Percentiles rank a stretch among this genome's conserved stretches.
phyloP scores from a whole-genome alignment of 2,888 invertebrate genomes.

The Catocala nupta region DNA sequence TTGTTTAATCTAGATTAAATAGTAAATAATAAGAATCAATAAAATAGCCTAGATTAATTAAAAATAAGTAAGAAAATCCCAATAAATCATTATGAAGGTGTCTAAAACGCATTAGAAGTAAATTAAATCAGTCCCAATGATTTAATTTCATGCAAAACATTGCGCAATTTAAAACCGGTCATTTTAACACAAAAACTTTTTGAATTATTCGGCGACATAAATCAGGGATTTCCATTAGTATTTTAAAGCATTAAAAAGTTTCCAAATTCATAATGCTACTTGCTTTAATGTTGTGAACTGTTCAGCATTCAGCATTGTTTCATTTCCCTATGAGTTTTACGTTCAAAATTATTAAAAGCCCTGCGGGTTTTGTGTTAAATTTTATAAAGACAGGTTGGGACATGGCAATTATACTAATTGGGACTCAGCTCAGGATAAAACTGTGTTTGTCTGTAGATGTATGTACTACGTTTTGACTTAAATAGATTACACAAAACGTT shows the following conservation, averaged over 20 bases:
- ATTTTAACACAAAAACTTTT: conserved; percentile 7
- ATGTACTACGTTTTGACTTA: not conserved
- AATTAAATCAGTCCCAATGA: not conserved
- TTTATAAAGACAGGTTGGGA: conserved; percentile 26
- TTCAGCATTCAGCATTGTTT: conserved; percentile 35
- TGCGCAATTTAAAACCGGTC: not conserved
- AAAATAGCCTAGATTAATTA: too few relatives aligned
- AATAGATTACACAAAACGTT: too few relatives aligned
- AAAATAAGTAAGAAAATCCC: too few relatives aligned
- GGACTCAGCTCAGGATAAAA: not conserved
- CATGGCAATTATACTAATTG: conserved; percentile 39
- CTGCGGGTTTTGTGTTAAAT: conserved; percentile 31
- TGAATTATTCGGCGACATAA: conserved; percentile 9
- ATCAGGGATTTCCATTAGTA: conserved; percentile 15
- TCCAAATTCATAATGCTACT: conserved; percentile 12
- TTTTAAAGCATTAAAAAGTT: conserved; percentile 15
- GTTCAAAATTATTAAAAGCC: conserved; percentile 24
- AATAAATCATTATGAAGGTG: too few relatives aligned
- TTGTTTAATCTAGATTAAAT: too few relatives aligned
- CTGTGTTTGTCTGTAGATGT: not conserved
- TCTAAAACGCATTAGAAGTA: too few relatives aligned
- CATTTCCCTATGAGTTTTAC: conserved; percentile 15
- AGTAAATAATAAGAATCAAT: too few relatives aligned
- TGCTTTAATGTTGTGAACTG: conserved; percentile 16
- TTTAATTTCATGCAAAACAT: conserved; percentile 12